Percentiles rank a stretch among this genome's conserved stretches.
Evolutionary conservation across 2,888 invertebrate genomes (phyloP).

Genomic region (Sylvicola fuscatus): DNA sequence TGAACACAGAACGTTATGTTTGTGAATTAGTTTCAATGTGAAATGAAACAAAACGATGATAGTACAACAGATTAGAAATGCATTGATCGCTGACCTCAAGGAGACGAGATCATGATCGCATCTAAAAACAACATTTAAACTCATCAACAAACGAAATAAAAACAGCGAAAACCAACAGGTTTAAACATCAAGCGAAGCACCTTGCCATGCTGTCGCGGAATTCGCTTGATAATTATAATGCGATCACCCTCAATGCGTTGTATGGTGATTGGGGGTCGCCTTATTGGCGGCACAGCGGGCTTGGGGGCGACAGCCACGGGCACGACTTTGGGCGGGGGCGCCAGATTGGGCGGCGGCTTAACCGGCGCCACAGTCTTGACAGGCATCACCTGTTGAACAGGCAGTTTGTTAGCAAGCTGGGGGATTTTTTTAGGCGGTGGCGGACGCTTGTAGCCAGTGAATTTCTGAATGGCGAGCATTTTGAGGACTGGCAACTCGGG

Average conservation of each 20-base stretch:
- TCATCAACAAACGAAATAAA: no score
- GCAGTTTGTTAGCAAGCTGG: not conserved
- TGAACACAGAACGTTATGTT: no score
- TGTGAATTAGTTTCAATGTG: no score
- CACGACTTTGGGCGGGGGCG: constrained; percentile 3
- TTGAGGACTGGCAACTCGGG: not conserved
- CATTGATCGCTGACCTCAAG: no score
- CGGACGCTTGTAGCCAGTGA: not conserved
- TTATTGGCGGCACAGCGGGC: constrained; percentile 11
- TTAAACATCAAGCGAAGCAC: not conserved
- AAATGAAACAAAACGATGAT: no score
- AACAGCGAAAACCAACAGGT: no score
- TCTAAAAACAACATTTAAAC: no score
- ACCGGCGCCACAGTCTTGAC: not conserved
- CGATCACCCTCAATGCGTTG: constrained; percentile 26
- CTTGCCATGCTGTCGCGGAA: constrained; percentile 9
- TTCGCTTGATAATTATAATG: constrained; percentile 25
- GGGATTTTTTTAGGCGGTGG: not conserved
- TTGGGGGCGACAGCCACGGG: not conserved
- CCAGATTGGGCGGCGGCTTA: not conserved
- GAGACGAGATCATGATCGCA: no score
- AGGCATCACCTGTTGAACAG: not conserved
- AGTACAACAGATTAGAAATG: no score
- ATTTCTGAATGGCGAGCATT: not conserved
- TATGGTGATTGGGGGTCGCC: constrained; percentile 22